Percentiles rank a stretch among this genome's conserved stretches.
Evolutionary conservation across 2,113 vertebrate species (phyloP).

Genomic region (Halcyon senegalensis): DNA sequence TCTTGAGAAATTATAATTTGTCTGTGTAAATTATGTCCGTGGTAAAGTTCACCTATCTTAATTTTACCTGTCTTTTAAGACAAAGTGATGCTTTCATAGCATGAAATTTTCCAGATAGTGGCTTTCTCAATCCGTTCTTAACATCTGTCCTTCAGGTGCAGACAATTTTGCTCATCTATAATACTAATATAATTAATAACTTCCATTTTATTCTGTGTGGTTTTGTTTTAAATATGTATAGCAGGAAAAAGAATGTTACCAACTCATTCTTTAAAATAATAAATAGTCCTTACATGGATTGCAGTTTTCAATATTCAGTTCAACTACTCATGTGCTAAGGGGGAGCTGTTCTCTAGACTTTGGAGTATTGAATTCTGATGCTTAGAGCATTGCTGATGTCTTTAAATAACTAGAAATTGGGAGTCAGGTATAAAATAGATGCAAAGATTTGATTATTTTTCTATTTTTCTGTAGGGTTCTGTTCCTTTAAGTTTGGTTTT

Average conservation of each 20-base stretch:
- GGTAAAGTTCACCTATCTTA: background rate
- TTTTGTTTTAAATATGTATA: background rate
- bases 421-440: background rate
- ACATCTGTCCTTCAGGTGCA: background rate
- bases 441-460: background rate
- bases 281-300: background rate
- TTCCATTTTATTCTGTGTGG: background rate
- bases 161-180: background rate
- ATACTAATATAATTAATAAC: background rate
- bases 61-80: background rate
- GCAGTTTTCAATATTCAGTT: background rate
- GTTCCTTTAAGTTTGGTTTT: background rate
- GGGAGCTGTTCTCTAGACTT: background rate
- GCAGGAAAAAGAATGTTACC: background rate
- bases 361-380: background rate
- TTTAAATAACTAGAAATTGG: background rate
- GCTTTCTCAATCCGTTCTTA: background rate
- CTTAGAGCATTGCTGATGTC: background rate
- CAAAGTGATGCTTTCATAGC: background rate
- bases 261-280: background rate
- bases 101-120: background rate
- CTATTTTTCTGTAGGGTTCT: background rate
- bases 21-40: background rate
- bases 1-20: background rate
- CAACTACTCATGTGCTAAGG: background rate